A percentile compares a stretch with the other conserved stretches of the same genome.
These are phyloP conservation scores for Helostoma temminkii DNA, from an alignment of 2,797 vertebrate genomes.

Conservation along the genomic window DNA sequence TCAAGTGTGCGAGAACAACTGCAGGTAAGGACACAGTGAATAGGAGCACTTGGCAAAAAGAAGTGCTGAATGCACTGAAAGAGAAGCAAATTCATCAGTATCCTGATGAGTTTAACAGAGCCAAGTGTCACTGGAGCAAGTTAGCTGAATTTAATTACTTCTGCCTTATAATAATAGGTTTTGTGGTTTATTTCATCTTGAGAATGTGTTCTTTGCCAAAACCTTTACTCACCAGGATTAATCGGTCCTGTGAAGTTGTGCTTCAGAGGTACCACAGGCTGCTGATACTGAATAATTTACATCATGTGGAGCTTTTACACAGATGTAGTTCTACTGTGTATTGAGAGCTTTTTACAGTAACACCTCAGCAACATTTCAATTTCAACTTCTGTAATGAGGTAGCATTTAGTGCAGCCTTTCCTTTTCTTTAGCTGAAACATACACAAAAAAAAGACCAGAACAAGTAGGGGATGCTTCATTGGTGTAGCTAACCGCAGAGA, in stretches of 20 bases:
- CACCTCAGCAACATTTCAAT: too few relatives aligned
- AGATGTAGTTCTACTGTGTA: background rate
- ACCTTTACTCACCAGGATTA: background rate
- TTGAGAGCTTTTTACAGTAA: background rate
- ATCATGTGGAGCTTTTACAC: background rate
- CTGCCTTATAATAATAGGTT: background rate
- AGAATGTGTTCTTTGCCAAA: background rate
- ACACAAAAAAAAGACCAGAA: too few relatives aligned
- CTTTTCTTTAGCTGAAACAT: too few relatives aligned
- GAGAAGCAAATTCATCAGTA: slow-evolving; percentile 17
- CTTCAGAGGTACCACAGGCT: background rate
- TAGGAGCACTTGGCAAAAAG: slow-evolving; percentile 61
- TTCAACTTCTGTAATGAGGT: background rate
- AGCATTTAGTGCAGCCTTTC: too few relatives aligned
- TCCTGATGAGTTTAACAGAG: background rate
- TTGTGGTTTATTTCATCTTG: background rate
- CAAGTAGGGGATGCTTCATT: too few relatives aligned
- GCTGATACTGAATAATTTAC: background rate
- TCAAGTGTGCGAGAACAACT: slow-evolving; percentile 18
- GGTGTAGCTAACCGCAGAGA: too few relatives aligned
- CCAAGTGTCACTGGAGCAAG: background rate
- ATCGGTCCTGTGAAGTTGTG: background rate
- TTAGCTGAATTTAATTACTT: background rate
- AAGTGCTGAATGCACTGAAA: slow-evolving; percentile 65
- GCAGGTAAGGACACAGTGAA: slow-evolving; percentile 26